Conservation (phyloP, 2,888 invertebrate genomes). For the Bibio marci region DNA sequence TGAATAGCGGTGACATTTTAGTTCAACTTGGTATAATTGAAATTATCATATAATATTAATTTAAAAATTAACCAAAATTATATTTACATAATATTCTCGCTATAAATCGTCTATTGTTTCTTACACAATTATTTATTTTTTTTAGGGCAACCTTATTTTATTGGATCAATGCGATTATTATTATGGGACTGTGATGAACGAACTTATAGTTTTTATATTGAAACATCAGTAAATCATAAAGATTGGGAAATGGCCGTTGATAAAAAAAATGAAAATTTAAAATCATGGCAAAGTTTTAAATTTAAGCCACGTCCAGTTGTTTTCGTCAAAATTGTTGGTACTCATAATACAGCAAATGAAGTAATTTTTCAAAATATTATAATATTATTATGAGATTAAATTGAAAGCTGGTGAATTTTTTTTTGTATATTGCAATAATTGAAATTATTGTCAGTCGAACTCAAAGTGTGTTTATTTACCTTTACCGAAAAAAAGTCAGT, state of each 20-base stretch:
- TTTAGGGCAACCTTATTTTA: constrained; percentile 77
- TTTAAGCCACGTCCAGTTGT: constrained; percentile 77
- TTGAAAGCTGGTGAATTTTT: constrained; percentile 4
- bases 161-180: constrained; percentile 76
- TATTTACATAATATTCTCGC: too few species aligned
- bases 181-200: constrained; percentile 96
- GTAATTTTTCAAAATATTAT: constrained; percentile 28
- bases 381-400: background rate
- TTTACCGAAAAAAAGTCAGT: too few species aligned
- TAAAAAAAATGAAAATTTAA: constrained; percentile 64
- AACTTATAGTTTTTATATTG: constrained; percentile 89
- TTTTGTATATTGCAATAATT: constrained; percentile 4
- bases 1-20: constrained; percentile 85
- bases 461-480: too few species aligned
- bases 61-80: constrained; percentile 1
- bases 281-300: constrained; percentile 86
- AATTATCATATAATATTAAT: constrained; percentile 3
- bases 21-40: constrained; percentile 58
- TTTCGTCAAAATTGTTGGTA: constrained; percentile 89
- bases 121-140: background rate
- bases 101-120: background rate
- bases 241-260: constrained; percentile 88
- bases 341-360: constrained; percentile 94
- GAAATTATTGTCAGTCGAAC: too few species aligned
- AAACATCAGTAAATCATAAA: constrained; percentile 81